Evolutionary conservation across 2,113 vertebrate species (phyloP).

Genomic region (Oryzias woworae): DNA sequence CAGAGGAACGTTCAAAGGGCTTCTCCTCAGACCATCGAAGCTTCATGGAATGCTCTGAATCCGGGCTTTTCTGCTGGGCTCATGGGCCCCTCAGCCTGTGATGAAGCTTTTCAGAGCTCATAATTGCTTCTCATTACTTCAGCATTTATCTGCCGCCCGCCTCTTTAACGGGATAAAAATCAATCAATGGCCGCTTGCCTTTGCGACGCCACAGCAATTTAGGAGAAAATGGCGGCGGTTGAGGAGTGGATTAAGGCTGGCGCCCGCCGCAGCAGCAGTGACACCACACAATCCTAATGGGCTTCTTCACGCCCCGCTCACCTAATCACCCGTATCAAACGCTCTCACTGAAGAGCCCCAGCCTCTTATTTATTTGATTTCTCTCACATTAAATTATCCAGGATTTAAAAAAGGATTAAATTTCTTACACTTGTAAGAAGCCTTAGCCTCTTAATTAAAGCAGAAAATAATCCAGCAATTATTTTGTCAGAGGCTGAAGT

Average conservation of each 20-base stretch:
- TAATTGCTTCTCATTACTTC: conserved; percentile 70
- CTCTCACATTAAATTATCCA: conserved; percentile 78
- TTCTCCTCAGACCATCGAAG: no score
- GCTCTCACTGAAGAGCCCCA: conserved; percentile 58
- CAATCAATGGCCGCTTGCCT: conserved; percentile 55
- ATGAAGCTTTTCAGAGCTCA: conserved; percentile 60
- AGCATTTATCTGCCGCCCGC: conserved; percentile 64
- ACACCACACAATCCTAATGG: conserved; percentile 72
- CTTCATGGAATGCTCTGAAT: no score
- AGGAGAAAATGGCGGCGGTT: conserved; percentile 28
- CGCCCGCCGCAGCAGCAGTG: conserved; percentile 63
- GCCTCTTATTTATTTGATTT: conserved; percentile 78
- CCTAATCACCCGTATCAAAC: conserved; percentile 80
- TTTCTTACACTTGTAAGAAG: conserved; percentile 76
- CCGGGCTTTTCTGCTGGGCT: background rate
- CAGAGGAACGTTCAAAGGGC: no score
- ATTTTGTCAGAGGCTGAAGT: conserved; percentile 59
- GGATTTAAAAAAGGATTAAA: conserved; percentile 78
- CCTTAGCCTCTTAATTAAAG: conserved; percentile 76
- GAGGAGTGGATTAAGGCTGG: conserved; percentile 63
- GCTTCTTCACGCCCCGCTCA: conserved; percentile 75
- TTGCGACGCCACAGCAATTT: background rate
- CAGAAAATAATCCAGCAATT: conserved; percentile 77
- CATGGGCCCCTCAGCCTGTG: conserved; percentile 25
- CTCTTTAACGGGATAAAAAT: conserved; percentile 68